phyloP scores from a whole-genome alignment of 2,113 vertebrate species.

The Bothrops jararaca region DNA sequence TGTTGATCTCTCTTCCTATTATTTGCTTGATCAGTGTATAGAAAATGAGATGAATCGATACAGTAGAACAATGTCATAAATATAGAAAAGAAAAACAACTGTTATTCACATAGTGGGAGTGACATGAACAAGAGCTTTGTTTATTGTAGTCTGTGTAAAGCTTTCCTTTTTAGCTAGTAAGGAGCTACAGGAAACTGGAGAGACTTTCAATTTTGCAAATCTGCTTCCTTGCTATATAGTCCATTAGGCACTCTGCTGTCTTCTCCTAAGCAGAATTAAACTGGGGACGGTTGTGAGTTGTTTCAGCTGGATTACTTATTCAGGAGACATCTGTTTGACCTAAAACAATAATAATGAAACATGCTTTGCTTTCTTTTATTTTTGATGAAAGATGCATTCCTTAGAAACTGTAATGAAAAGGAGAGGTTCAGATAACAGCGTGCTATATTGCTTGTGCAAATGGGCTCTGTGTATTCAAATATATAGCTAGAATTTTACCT shows the following conservation, averaged over 20 bases:
- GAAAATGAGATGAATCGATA: not conserved
- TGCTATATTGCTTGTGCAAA: constrained; percentile 11
- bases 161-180: constrained; percentile 44
- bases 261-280: not conserved
- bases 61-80: not conserved
- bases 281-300: not conserved
- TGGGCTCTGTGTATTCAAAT: not conserved
- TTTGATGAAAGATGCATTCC: constrained; percentile 15
- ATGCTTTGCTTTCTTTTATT: constrained; percentile 26
- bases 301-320: constrained; percentile 24
- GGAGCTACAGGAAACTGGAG: constrained; percentile 39
- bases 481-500: not conserved
- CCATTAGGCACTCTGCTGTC: accelerated
- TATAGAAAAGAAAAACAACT: constrained; percentile 6
- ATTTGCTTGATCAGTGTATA: not conserved
- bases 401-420: not conserved
- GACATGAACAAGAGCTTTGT: constrained; percentile 44
- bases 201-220: constrained; percentile 38
- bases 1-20: constrained; percentile 3
- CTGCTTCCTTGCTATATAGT: not conserved
- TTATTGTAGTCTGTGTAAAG: constrained; percentile 37
- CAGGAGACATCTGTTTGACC: not conserved
- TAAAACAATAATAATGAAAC: constrained; percentile 1
- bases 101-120: constrained; percentile 2
- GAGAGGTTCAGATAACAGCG: not conserved